phyloP scores from a whole-genome alignment of 2,113 vertebrate genomes.

The Xenopus laevis region DNA sequence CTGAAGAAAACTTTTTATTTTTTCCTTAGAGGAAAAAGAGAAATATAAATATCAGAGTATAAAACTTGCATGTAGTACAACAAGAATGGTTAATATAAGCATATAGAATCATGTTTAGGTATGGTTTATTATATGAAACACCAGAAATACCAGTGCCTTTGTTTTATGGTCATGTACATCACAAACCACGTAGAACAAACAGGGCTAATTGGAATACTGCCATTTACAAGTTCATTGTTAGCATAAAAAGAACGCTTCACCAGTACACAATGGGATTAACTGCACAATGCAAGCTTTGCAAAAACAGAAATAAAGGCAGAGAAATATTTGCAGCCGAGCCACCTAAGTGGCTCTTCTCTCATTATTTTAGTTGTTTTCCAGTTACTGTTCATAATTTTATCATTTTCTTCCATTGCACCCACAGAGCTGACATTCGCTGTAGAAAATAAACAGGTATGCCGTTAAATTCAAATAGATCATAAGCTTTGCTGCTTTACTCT shows the following conservation, averaged over 20 bases:
- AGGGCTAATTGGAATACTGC: constrained; percentile 54
- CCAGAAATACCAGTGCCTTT: constrained; percentile 76
- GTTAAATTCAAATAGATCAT: no score
- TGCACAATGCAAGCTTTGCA: constrained; percentile 60
- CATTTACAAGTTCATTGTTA: constrained; percentile 59
- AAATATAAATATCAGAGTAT: constrained; percentile 99
- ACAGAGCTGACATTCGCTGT: constrained; percentile 5
- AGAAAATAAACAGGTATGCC: constrained; percentile 2
- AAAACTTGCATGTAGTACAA: constrained; percentile 95
- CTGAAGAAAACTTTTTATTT: constrained; percentile 91
- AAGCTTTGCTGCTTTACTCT: no score
- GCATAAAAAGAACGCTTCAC: constrained; percentile 50
- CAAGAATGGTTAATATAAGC: constrained; percentile 76
- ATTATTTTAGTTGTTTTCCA: neutral
- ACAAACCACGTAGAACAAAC: constrained; percentile 67
- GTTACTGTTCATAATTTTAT: neutral
- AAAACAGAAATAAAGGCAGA: constrained; percentile 58
- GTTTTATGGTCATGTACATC: constrained; percentile 72
- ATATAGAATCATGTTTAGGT: constrained; percentile 83
- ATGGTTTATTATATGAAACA: constrained; percentile 81
- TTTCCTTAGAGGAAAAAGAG: constrained; percentile 90
- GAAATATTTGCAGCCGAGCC: neutral
- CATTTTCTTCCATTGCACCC: constrained; percentile 12
- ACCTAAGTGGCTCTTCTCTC: neutral
- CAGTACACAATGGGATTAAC: constrained; percentile 60